Percentiles rank a stretch among this genome's conserved stretches.
These are phyloP conservation scores for Stenopsyche tienmushanensis DNA, from an alignment of 1,140 invertebrate species.

Conservation along the genomic window DNA sequence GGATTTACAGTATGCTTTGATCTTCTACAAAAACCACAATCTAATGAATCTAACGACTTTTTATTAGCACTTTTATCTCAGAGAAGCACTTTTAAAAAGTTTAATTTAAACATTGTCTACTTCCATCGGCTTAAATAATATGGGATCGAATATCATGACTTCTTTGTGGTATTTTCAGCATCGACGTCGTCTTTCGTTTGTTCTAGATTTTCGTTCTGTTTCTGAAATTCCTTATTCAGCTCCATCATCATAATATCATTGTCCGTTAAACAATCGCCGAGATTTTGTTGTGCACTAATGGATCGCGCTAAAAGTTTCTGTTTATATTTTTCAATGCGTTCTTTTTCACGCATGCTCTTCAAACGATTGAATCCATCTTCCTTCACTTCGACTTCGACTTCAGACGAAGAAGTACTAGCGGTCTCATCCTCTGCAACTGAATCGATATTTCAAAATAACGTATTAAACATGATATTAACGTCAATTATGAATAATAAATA, in stretches of 20 bases:
- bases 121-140: constrained; percentile 18
- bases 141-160: constrained; percentile 23
- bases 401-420: constrained; percentile 13
- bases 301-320: constrained; percentile 54
- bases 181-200: constrained; percentile 1
- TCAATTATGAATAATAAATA: too few relatives aligned
- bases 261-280: constrained; percentile 17
- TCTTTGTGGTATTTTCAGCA: not conserved
- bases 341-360: constrained; percentile 49
- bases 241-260: constrained; percentile 35
- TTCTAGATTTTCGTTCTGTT: not conserved
- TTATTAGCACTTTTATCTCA: too few relatives aligned
- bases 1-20: too few relatives aligned
- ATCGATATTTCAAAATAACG: too few relatives aligned
- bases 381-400: constrained; percentile 40
- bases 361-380: constrained; percentile 51
- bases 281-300: constrained; percentile 53
- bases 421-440: constrained; percentile 36
- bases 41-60: too few relatives aligned
- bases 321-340: constrained; percentile 49
- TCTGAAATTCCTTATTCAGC: constrained; percentile 29
- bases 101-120: too few relatives aligned
- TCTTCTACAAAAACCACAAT: too few relatives aligned
- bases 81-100: too few relatives aligned
- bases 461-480: too few relatives aligned